Base-by-base conservation (phyloP, 2,113 vertebrate species). In the Campylomormyrus numenius region DNA sequence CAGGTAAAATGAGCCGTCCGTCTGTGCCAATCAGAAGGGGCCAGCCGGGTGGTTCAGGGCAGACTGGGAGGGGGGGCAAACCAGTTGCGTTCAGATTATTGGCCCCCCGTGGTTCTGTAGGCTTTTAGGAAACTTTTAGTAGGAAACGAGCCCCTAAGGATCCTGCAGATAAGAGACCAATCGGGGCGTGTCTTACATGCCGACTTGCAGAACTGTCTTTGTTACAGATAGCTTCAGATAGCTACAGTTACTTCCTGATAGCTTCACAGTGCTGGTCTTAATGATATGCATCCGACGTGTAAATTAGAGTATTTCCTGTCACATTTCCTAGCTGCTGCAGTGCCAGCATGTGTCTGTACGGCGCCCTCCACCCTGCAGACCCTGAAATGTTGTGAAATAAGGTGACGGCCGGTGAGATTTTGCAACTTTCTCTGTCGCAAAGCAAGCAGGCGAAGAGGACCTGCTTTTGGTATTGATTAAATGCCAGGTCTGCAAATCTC, bases 111-210 rank as follows among this genome's bases (percentile, higher is more conserved):
- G 48, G 85, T 3, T 24, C 10, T 87, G n/a, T 17, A 52, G 48
- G 49, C 85, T 52, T 52, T 87, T 31, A 49, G 27, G n/a, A 87
- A 52, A 49, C 85, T 87, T 87, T 87, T 87, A 87, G 49, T 19
- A 21, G 45, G 85, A 87, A 52, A 50, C 13, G 0, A 49, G 85
- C 85, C 48, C 10, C 46, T 50, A 17, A 52, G 49, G 85, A 87
- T 9, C 85, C 24, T 52, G 10, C 21, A 87, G n/a, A 49, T n/a
- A 52, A 49, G 58, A 66, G n/a, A 8, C 58, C 58, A 66, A 27
- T 66, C 24, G 3, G 42, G 84, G 15, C 15, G 15, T 42, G 74
- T 2, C 39, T 35, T 42, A 80, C 74, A 42, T 15, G 39, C 7
- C 21, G 45, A 10, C 17, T 24, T 84, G 80, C 35, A 84, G 35